Evolutionary conservation across 2,113 vertebrate genomes (phyloP).

Genomic region (Turdus rufiventris): DNA sequence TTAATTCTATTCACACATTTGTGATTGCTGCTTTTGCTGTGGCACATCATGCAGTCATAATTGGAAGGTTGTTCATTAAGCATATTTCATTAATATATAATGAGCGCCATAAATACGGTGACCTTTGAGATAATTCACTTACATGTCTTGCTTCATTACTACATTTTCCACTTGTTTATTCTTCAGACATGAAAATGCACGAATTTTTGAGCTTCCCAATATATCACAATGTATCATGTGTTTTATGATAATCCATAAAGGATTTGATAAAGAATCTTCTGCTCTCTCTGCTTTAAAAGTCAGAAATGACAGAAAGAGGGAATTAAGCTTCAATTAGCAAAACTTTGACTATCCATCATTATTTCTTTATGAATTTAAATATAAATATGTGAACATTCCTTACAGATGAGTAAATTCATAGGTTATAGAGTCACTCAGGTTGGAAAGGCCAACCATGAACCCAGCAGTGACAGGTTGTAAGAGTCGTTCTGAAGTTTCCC

Average conservation of each 20-base stretch:
- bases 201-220: neutral
- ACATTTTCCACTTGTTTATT: neutral
- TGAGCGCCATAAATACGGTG: neutral
- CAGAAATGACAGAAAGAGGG: neutral
- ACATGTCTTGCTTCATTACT: neutral
- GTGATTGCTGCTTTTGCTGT: neutral
- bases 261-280: neutral
- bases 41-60: neutral
- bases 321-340: neutral
- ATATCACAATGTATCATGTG: neutral
- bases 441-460: neutral
- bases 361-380: neutral
- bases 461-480: neutral
- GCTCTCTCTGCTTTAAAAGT: neutral
- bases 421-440: neutral
- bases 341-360: neutral
- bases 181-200: neutral
- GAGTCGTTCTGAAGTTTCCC: no score
- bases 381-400: neutral
- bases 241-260: neutral
- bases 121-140: slow-evolving; percentile 32
- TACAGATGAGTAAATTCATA: neutral
- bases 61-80: neutral
- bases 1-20: neutral
- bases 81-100: neutral